A percentile compares a stretch with the other conserved stretches of the same genome.
Conservation (phyloP, 1,140 invertebrate genomes). For the Oryzaephilus surinamensis region DNA sequence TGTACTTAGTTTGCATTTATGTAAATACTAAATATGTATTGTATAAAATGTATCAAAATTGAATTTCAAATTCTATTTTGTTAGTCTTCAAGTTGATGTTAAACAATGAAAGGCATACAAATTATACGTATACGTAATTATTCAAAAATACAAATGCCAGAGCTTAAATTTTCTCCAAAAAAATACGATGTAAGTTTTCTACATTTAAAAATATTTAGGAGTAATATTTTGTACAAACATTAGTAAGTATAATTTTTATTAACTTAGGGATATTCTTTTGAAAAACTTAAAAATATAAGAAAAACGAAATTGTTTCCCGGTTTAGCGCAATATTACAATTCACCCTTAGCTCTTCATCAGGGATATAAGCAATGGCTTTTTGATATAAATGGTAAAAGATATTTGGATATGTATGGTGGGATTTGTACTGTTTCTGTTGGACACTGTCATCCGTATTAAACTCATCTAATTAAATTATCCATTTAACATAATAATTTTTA, state of each 20-base stretch:
- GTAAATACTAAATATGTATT: no score
- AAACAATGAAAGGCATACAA: no score
- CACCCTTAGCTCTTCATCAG: slow-evolving; percentile 73
- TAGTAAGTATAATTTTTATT: slow-evolving; percentile 1
- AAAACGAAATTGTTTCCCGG: slow-evolving; percentile 57
- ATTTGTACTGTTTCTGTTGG: slow-evolving; percentile 97
- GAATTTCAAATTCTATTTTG: no score
- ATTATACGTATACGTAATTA: no score
- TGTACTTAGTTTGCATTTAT: no score
- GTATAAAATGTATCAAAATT: no score
- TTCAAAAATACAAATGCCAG: background rate
- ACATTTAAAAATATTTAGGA: no score
- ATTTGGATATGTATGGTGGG: slow-evolving; percentile 91
- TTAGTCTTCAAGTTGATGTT: no score
- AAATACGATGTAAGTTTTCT: background rate
- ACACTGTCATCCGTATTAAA: slow-evolving; percentile 91
- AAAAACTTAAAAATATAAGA: slow-evolving; percentile 46
- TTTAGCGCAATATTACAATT: slow-evolving; percentile 66
- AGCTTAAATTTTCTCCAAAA: background rate
- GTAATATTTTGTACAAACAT: no score
- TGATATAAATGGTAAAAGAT: slow-evolving; percentile 74
- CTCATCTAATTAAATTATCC: slow-evolving; percentile 1
- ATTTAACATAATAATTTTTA: slow-evolving; percentile 2
- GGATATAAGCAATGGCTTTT: slow-evolving; percentile 89
- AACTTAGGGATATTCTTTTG: slow-evolving; percentile 47